Percentiles rank a stretch among this genome's conserved stretches.
phyloP scores from a whole-genome alignment of 2,888 invertebrate species.

The Lucinisca nassula region DNA sequence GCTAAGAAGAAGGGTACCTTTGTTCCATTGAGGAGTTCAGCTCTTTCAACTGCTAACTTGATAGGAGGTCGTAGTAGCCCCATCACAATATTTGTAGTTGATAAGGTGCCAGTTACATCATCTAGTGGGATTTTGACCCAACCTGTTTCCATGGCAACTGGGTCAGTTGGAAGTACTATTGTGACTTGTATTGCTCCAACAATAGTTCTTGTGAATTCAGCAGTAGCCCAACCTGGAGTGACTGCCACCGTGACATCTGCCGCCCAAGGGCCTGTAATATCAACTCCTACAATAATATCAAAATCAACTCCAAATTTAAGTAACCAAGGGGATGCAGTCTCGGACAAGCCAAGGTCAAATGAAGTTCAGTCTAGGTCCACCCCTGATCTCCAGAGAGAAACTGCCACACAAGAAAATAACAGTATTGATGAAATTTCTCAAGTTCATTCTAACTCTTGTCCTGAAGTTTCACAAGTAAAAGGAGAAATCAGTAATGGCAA shows the following conservation, averaged over 20 bases:
- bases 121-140: background rate
- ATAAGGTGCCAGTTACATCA: slow-evolving; percentile 1
- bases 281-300: background rate
- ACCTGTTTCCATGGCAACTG: background rate
- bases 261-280: background rate
- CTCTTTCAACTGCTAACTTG: background rate
- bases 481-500: background rate
- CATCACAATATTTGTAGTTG: slow-evolving; percentile 43
- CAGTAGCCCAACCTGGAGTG: background rate
- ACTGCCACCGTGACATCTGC: background rate
- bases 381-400: background rate
- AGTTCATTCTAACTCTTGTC: background rate
- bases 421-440: background rate
- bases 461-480: background rate
- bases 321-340: background rate
- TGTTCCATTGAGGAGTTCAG: background rate
- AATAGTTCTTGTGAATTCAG: slow-evolving; percentile 35
- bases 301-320: background rate
- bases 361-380: background rate
- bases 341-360: background rate
- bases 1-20: background rate
- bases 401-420: background rate
- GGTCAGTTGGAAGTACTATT: background rate
- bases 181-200: slow-evolving; percentile 40
- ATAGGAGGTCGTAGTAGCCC: slow-evolving; percentile 9